These are phyloP conservation scores for Nothoprocta perdicaria DNA, from an alignment of 2,113 vertebrate species.

Conservation along the genomic window DNA sequence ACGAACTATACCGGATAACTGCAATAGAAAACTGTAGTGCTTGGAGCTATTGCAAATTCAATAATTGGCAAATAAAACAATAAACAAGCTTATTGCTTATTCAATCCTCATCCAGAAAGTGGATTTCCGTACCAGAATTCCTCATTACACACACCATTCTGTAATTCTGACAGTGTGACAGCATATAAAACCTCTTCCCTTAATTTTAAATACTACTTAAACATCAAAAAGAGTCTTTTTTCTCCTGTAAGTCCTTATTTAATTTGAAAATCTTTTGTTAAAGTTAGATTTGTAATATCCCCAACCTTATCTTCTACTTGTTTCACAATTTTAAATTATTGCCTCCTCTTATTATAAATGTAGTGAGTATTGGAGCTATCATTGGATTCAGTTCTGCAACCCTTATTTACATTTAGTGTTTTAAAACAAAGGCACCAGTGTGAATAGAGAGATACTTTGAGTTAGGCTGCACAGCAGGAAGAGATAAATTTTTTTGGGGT, in stretches of 20 bases:
- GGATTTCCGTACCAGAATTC: neutral
- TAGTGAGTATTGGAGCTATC: neutral
- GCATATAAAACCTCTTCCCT: neutral
- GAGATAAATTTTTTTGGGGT: neutral
- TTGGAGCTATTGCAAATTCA: slow-evolving; percentile 5
- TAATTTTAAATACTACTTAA: neutral
- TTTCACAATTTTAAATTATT: neutral
- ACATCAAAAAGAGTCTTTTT: neutral
- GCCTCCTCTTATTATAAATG: neutral
- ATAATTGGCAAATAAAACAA: neutral
- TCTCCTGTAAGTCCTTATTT: neutral
- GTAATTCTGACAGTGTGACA: neutral
- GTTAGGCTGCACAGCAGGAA: neutral
- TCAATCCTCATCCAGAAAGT: neutral
- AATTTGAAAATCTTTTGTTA: neutral
- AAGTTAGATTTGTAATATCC: neutral
- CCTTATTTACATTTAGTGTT: neutral
- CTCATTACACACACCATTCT: neutral
- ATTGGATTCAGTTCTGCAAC: neutral
- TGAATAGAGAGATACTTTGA: neutral
- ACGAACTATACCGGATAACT: neutral
- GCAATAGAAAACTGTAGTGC: neutral
- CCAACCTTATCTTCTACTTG: neutral
- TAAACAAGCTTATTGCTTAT: neutral
- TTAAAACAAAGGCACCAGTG: neutral